A percentile compares a stretch with the other conserved stretches of the same genome.
Evolutionary conservation across 2,888 invertebrate species (phyloP).

Genomic region (Drosophila parthenogenetica): DNA sequence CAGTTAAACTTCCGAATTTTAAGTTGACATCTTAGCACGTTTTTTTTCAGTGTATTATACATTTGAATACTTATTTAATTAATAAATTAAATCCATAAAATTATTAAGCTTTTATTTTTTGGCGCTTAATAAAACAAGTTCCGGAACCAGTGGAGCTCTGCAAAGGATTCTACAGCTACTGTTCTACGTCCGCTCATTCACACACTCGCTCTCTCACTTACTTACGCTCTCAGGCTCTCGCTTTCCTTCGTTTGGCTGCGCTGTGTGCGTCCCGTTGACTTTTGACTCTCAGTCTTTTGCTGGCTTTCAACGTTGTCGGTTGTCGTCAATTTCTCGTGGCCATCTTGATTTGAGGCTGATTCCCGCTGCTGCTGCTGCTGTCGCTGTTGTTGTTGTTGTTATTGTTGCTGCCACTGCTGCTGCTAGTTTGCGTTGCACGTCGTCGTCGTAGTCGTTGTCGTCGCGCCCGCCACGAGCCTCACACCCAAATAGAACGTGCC

Average conservation of each 20-base stretch:
- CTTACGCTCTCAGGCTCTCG: background rate
- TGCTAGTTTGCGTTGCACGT: constrained; percentile 69
- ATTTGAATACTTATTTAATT: no score
- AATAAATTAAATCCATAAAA: no score
- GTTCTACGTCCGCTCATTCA: background rate
- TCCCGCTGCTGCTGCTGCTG: constrained; percentile 44
- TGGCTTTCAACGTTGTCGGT: constrained; percentile 75
- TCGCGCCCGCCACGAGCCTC: constrained; percentile 10
- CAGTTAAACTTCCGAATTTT: no score
- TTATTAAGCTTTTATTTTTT: background rate
- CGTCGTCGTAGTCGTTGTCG: constrained; percentile 20
- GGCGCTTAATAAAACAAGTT: constrained; percentile 46
- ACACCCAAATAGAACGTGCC: constrained; percentile 47
- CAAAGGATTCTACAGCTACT: constrained; percentile 31
- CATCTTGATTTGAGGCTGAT: constrained; percentile 30
- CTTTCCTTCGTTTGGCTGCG: constrained; percentile 12
- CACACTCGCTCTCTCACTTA: background rate
- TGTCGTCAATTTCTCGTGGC: constrained; percentile 37
- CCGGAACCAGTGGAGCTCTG: constrained; percentile 50
- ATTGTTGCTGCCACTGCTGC: constrained; percentile 54
- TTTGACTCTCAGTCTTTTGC: constrained; percentile 66
- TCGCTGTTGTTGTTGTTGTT: constrained; percentile 33
- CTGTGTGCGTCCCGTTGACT: constrained; percentile 15
- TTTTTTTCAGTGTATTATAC: no score
- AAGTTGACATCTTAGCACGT: no score